Evolutionary conservation across 2,888 invertebrate genomes (phyloP), one percentile per base, ranked within the genome.

Genomic region (Plemyria rubiginata): DNA sequence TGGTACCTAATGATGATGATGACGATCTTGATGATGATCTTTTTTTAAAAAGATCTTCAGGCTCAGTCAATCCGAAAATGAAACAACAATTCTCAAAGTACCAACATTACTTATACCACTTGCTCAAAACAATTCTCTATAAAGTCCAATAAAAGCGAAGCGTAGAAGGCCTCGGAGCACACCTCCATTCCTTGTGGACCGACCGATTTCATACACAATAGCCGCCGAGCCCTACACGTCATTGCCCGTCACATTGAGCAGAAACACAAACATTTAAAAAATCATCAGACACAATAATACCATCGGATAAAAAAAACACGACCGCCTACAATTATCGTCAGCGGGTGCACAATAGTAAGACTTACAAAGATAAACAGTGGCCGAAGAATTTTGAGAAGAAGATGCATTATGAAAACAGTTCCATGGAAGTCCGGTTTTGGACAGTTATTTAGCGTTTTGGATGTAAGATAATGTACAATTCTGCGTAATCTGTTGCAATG

Each of bases 221-320:
- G 84, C 73, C 68, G 65, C 71, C 74, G 74, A 79, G 74, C 80
- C 77, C 86, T 89, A 81, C 87, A 90, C 87, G 88, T 90, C 90
- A 88, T 74, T 80, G 80, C 79, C 74, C 85, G 78, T 85, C 89
- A 86, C 81, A 85, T 86, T 86, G 89, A 90, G 87, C 88, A 89
- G 90, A 90, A 90, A 90, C 79, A 85, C 81, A 92, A 91, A 91
- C 89, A 92, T 89, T 89, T 85, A 86, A 88, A 89, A 88, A 80
- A 87, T 88, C 88, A 90, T 91, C 90, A 88, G 79, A 77, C 70
- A 73, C 74, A 78, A 86, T 85, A 81, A 79, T 79, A 78, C 72
- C 74, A 60, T 63, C 70, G 65, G 54, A 60, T 58, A 62, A 76
- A 77, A n/a, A 82, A 81, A 80, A 76, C 72, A 78, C 81, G 81